Evolutionary conservation across 1,140 invertebrate species (phyloP).

Genomic region (Atopsyche davidsoni): DNA sequence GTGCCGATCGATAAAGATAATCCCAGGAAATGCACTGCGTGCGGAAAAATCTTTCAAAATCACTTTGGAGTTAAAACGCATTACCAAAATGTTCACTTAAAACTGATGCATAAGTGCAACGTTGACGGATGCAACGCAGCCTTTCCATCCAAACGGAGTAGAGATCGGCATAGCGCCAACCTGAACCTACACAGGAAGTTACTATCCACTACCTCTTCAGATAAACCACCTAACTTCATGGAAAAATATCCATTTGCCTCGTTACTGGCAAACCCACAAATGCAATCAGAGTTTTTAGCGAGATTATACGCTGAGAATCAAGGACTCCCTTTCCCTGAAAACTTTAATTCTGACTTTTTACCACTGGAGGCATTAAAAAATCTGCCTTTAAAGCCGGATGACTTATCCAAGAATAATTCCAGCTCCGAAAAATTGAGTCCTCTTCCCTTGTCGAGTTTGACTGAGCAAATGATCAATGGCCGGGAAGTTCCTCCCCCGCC

Average conservation of each 20-base stretch:
- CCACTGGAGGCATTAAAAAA: conserved; percentile 32
- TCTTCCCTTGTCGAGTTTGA: conserved; percentile 40
- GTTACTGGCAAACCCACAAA: conserved; percentile 47
- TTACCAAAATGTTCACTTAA: conserved; percentile 93
- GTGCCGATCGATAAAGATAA: conserved; percentile 75
- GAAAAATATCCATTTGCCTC: conserved; percentile 35
- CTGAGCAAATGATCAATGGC: conserved; percentile 42
- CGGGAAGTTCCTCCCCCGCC: conserved; percentile 37
- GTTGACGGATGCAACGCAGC: conserved; percentile 94
- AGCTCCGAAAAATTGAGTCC: conserved; percentile 31
- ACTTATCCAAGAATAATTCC: conserved; percentile 34
- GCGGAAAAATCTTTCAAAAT: conserved; percentile 91
- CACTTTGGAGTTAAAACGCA: conserved; percentile 93
- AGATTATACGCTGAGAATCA: conserved; percentile 65
- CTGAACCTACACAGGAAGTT: conserved; percentile 86
- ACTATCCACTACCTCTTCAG: conserved; percentile 61
- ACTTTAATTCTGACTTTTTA: conserved; percentile 38
- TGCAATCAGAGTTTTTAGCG: conserved; percentile 68
- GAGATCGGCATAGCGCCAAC: conserved; percentile 90
- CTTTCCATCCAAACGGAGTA: conserved; percentile 89
- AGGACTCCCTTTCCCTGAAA: conserved; percentile 47
- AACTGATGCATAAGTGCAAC: conserved; percentile 93
- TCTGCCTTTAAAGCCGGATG: conserved; percentile 30
- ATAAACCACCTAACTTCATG: conserved; percentile 35
- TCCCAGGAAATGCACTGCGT: conserved; percentile 81